Percentiles rank a stretch among this genome's conserved stretches.
Evolutionary conservation across 2,888 invertebrate species (phyloP).

Genomic region (Amphipoea lucens): DNA sequence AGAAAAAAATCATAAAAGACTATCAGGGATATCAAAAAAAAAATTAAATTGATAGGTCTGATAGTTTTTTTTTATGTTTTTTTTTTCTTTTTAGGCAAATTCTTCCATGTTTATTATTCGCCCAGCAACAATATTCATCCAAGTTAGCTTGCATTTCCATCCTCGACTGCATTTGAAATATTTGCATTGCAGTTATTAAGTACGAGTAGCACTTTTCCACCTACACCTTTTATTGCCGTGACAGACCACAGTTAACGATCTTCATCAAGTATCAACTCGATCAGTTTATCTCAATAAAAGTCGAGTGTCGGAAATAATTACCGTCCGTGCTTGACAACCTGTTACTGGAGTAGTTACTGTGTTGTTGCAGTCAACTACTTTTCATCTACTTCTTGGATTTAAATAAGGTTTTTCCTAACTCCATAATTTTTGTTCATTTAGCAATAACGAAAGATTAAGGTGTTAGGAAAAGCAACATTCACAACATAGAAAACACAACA

Average conservation of each 20-base stretch:
- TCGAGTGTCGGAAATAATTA: slow-evolving; percentile 49
- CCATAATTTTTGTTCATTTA: background rate
- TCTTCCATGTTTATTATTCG: too few relatives aligned
- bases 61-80: too few relatives aligned
- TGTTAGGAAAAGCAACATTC: background rate
- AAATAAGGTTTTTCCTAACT: slow-evolving; percentile 10
- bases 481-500: background rate
- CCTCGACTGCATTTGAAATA: background rate
- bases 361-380: slow-evolving; percentile 17
- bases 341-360: background rate
- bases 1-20: too few relatives aligned
- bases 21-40: too few relatives aligned
- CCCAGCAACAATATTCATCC: too few relatives aligned
- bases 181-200: background rate
- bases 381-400: slow-evolving; percentile 21
- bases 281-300: slow-evolving; percentile 49
- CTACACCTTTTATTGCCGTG: background rate
- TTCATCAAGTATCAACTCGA: slow-evolving; percentile 23
- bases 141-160: too few relatives aligned
- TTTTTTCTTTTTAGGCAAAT: too few relatives aligned
- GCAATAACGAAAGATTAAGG: background rate
- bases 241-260: slow-evolving; percentile 1
- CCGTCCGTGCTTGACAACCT: slow-evolving; percentile 23
- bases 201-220: background rate
- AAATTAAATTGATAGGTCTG: too few relatives aligned